Conservation (phyloP, 2,888 invertebrate genomes). For the Ectemnius cavifrons region DNA sequence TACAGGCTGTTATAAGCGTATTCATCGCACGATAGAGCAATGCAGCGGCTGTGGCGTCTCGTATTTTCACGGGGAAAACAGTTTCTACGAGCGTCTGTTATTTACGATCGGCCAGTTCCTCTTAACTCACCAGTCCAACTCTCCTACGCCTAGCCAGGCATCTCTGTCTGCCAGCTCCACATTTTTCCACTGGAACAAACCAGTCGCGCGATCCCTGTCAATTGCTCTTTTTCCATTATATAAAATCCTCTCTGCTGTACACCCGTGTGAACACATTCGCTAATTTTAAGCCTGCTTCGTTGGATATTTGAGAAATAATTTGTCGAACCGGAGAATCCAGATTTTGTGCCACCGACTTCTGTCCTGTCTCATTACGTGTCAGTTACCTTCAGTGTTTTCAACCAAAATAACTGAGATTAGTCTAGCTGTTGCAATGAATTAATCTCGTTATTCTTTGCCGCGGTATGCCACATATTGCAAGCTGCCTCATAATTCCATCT, state of each 20-base stretch:
- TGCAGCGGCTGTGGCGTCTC: not conserved
- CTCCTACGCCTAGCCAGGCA: not conserved
- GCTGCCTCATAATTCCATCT: no score
- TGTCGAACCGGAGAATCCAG: no score
- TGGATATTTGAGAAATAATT: no score
- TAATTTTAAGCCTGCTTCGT: no score
- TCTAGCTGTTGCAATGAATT: no score
- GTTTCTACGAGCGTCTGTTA: conserved; percentile 17
- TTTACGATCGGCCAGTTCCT: conserved; percentile 27
- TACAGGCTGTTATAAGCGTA: conserved; percentile 10
- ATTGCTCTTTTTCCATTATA: not conserved
- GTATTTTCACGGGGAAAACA: conserved; percentile 31
- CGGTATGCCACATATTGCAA: no score
- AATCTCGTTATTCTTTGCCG: no score
- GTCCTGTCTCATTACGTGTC: no score
- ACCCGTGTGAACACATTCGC: no score
- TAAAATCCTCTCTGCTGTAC: not conserved
- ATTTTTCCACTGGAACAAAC: conserved; percentile 4
- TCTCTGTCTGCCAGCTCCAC: not conserved
- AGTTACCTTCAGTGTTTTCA: no score
- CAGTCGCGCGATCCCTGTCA: not conserved
- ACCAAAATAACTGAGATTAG: no score
- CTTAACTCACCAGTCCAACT: conserved; percentile 13
- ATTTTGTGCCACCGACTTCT: no score
- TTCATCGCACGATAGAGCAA: conserved; percentile 13